phyloP scores from a whole-genome alignment of 2,888 invertebrate species.

The Drymonia ruficornis region DNA sequence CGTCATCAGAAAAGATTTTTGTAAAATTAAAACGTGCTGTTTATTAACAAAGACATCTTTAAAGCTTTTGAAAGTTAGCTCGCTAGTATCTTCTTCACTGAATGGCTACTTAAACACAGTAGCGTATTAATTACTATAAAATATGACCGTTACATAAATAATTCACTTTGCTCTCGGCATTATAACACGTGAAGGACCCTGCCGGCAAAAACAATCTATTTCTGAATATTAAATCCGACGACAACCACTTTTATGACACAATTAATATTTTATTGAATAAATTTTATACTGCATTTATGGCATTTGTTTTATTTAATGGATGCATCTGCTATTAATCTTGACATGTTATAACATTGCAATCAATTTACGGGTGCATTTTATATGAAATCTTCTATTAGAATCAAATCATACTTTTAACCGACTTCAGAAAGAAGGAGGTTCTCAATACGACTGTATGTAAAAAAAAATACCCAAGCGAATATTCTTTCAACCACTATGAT shows the following conservation, averaged over 20 bases:
- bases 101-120: background rate
- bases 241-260: background rate
- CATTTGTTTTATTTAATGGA: background rate
- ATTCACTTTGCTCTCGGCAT: background rate
- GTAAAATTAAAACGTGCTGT: too few species aligned
- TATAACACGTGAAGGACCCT: background rate
- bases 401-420: too few species aligned
- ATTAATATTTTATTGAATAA: too few species aligned
- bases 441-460: too few species aligned
- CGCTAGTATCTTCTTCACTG: background rate
- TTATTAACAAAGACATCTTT: too few species aligned
- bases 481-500: too few species aligned
- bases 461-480: too few species aligned
- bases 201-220: background rate
- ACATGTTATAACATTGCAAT: constrained; percentile 1
- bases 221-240: background rate
- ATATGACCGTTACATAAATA: background rate
- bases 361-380: background rate
- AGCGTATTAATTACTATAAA: background rate
- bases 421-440: too few species aligned
- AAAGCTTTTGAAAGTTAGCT: too few species aligned
- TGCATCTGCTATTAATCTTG: background rate
- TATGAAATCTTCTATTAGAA: background rate
- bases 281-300: too few species aligned
- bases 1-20: too few species aligned